Evolutionary conservation across 2,113 vertebrate genomes (phyloP).

Genomic region (Anguilla rostrata): DNA sequence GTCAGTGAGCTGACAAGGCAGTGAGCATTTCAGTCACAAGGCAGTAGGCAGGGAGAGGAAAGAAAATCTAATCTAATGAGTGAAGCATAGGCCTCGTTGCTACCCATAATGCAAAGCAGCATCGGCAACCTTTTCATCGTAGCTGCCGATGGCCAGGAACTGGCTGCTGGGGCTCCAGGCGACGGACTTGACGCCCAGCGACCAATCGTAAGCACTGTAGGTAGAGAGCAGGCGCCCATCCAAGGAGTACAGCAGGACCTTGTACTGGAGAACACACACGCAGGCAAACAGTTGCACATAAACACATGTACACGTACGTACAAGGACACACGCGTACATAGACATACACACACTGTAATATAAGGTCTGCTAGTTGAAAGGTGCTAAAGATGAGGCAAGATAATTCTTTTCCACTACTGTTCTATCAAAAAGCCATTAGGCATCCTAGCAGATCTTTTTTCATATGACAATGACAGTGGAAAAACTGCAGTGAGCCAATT

Average conservation of each 20-base stretch:
- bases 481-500: too few relatives aligned
- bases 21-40: neutral
- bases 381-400: too few relatives aligned
- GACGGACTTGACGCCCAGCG: conserved; percentile 83
- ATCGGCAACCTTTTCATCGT: conserved; percentile 84
- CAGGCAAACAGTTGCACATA: neutral
- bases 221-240: conserved; percentile 84
- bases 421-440: too few relatives aligned
- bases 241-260: conserved; percentile 89
- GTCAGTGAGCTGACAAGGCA: neutral
- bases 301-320: neutral
- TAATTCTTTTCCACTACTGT: too few relatives aligned
- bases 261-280: conserved; percentile 75
- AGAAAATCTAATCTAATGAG: neutral
- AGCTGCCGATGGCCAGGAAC: conserved; percentile 92
- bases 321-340: neutral
- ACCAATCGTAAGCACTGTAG: conserved; percentile 90
- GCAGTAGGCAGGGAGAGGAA: neutral
- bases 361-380: neutral
- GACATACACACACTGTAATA: neutral
- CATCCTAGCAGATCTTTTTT: too few relatives aligned
- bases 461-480: too few relatives aligned
- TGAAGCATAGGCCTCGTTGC: neutral
- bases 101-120: neutral
- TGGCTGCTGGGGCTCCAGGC: conserved; percentile 96